Base-by-base conservation (phyloP, 2,113 vertebrate genomes). In the Paradoxurus hermaphroditus region DNA sequence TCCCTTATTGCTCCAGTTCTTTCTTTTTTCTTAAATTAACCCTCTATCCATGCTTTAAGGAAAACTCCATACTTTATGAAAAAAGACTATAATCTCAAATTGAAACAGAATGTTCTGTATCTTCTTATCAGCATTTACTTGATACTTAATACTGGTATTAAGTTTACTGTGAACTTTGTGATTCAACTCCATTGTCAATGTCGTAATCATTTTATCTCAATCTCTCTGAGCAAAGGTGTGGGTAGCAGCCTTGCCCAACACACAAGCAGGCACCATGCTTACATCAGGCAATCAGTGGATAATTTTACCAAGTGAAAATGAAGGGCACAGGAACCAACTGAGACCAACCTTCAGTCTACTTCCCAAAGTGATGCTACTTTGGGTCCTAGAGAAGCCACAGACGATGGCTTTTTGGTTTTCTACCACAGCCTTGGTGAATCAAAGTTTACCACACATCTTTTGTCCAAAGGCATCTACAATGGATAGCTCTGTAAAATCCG, bases 161-260 rank as follows among this genome's bases (percentile, higher is more conserved):
- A 62, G 23, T 36, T 95, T 49, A 49, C 68, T 70, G 18, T 94
- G 90, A 90, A 92, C 90, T 98, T 94, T 95, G 86, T 67, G 53
- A 97, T 59, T 46, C 83, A 82, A 63, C 44, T 85, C 86, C 41
- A 86, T 19, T 49, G 49, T 78, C 46, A 90, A 46, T 16, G 2
- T 65, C 67, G 65, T 0, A 29, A 70, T 93, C 18, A 63, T 41
- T 91, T 96, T 91, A 95, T 92, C 93, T 97, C 59, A 89, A 88
- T 83, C 36, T 86, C 65, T 82, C 88, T 44, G 87, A 93, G 85
- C 73, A 96, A 97, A 97, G 85, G 95, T 70, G 53, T 53, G 11
- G 41, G 25, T 77, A 86, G 75, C 29, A 87, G 34, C 53, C 46
- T 56, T 79, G 16, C 0, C 46, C 62, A 53, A 21, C 29, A 18